phyloP scores from a whole-genome alignment of 2,113 vertebrate species.

The Elephantulus edwardii region DNA sequence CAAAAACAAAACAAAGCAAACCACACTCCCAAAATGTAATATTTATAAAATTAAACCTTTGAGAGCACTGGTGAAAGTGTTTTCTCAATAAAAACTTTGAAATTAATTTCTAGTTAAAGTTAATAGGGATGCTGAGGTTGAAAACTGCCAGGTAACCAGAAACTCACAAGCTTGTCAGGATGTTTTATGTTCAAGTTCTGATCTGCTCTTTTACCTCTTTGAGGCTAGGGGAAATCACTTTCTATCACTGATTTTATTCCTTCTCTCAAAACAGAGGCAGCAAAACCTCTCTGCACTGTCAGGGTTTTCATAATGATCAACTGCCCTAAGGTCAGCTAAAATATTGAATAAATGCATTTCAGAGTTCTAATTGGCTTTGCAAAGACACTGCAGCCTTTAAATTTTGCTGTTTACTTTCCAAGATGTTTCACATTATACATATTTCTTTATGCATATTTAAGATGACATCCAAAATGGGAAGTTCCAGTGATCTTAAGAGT shows the following conservation, averaged over 20 bases:
- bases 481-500: slow-evolving; percentile 71
- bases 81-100: neutral
- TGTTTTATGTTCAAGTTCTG: neutral
- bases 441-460: slow-evolving; percentile 81
- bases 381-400: neutral
- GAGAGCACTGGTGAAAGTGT: neutral
- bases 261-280: slow-evolving; percentile 11
- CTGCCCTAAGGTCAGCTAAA: neutral
- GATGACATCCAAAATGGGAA: slow-evolving; percentile 77
- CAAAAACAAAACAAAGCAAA: no score
- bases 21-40: neutral
- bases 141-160: neutral
- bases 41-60: neutral
- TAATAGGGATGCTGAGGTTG: neutral
- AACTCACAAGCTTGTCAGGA: neutral
- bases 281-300: neutral
- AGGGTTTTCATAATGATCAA: slow-evolving; percentile 1
- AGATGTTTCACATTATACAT: neutral
- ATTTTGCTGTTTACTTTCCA: slow-evolving; percentile 26
- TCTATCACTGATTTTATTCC: neutral
- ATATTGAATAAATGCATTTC: neutral
- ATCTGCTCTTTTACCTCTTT: neutral
- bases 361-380: neutral
- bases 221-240: neutral
- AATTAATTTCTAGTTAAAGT: slow-evolving; percentile 44